Evolutionary conservation across 2,113 vertebrate species (phyloP).

Genomic region (Corapipo altera): DNA sequence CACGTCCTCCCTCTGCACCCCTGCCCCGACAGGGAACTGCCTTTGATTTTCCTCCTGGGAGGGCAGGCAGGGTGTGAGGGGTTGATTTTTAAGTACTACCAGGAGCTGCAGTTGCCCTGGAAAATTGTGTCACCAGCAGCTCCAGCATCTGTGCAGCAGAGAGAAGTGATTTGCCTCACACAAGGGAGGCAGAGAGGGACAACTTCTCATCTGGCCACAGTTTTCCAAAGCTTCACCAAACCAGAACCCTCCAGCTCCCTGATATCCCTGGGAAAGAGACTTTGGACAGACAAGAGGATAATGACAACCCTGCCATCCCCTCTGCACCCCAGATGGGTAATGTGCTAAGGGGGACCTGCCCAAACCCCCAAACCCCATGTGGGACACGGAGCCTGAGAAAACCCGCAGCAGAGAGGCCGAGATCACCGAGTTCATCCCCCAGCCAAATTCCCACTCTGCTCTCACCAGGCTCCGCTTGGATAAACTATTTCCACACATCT

Average conservation of each 20-base stretch:
- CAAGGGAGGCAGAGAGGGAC: background rate
- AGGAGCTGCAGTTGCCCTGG: background rate
- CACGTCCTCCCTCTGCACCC: background rate
- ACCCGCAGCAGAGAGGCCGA: background rate
- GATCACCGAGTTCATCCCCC: background rate
- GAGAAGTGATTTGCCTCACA: background rate
- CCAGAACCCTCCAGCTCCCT: background rate
- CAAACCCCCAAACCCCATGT: background rate
- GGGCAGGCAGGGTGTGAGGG: background rate
- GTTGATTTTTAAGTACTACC: background rate
- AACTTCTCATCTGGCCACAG: background rate
- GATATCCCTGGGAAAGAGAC: background rate
- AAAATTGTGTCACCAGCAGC: background rate
- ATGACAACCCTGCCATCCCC: background rate
- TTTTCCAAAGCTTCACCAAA: background rate
- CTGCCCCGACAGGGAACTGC: background rate
- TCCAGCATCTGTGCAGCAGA: background rate
- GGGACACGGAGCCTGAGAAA: background rate
- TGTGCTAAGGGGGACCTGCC: background rate
- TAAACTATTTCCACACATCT: conserved; percentile 31
- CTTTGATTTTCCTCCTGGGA: background rate
- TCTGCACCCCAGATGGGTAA: background rate
- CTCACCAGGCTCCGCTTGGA: background rate
- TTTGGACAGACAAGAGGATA: background rate
- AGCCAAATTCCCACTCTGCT: background rate